Evolutionary conservation across 2,888 invertebrate species (phyloP), one percentile per base, ranked within the genome.

Genomic region (Drosophila acutilabella): DNA sequence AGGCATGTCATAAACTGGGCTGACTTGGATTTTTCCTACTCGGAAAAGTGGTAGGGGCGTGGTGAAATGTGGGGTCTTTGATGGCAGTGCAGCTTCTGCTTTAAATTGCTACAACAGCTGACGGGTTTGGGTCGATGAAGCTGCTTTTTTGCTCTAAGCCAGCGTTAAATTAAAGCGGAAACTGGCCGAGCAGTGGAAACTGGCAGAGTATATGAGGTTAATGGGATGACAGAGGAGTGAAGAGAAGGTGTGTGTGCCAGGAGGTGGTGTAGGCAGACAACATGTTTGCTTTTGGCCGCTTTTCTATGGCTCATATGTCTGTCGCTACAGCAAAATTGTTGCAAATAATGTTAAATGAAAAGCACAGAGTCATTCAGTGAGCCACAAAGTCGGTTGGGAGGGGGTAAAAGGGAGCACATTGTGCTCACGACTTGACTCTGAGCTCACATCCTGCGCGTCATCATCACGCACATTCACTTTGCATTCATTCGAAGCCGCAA

Each of bases 261-360:
- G 20, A 5, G 13, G 14, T n/a, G 13, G 48, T 23, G 30, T 45
- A 58, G 57, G 48, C 67, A 52, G 61, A 51, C 71, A 82, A 64
- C 80, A 80, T 83, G 80, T 85, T 88, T 85, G 74, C 82, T 74
- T 74, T 71, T 77, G 61, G 69, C 36, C 69, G 66, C 72, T 73
- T 80, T 30, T 80, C 77, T 78, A 78, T 70, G 84, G 51, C 74
- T 73, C 84, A 77, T 51, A 74, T 80, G 75, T 11, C 52, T 14
- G 51, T 47, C 57, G 36, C 64, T 53, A n/a, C 23, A 59, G 71
- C 74, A 59, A 78, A 83, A 83, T 73, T 88, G 78, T 84, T 88
- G 89, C 83, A 76, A 80, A 88, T 89, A 87, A 89, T 81, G 76
- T 76, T 81, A 79, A 82, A 85, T 87, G 85, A 89, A 89, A 89